These are phyloP conservation scores for Lacerta viridis DNA, from an alignment of 2,797 vertebrate genomes.

Conservation along the genomic window DNA sequence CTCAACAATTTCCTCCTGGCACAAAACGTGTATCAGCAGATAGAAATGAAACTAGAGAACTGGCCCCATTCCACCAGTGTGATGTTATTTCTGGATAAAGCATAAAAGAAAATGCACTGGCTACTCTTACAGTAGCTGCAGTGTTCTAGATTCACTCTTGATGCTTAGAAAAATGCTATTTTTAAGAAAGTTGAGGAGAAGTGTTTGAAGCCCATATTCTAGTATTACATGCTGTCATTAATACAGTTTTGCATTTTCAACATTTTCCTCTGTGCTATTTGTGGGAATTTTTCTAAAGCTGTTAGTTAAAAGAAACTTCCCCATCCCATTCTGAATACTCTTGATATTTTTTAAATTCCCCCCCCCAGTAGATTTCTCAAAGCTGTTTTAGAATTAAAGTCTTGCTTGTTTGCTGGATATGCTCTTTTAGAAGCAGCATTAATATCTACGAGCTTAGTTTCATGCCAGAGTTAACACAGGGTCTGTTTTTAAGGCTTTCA, in stretches of 20 bases:
- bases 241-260: constrained; percentile 14
- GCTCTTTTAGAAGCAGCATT: background rate
- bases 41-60: constrained; percentile 57
- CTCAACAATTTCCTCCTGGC: constrained; percentile 31
- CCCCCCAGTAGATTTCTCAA: background rate
- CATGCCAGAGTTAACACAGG: background rate
- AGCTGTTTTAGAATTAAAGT: background rate
- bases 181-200: constrained; percentile 51
- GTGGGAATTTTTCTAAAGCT: background rate
- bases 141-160: constrained; percentile 60
- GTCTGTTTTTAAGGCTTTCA: background rate
- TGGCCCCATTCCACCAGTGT: constrained; percentile 25
- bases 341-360: background rate
- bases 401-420: background rate
- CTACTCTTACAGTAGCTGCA: background rate
- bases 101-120: constrained; percentile 14
- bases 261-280: background rate
- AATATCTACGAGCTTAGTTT: constrained; percentile 17
- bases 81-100: constrained; percentile 60
- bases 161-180: constrained; percentile 67
- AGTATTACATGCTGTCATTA: constrained; percentile 47
- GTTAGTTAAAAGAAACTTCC: background rate
- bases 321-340: background rate
- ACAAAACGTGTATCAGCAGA: constrained; percentile 38
- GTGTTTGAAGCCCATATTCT: constrained; percentile 50